Base-by-base conservation (phyloP, 2,888 invertebrate genomes). In the Toxonevra muliebris region DNA sequence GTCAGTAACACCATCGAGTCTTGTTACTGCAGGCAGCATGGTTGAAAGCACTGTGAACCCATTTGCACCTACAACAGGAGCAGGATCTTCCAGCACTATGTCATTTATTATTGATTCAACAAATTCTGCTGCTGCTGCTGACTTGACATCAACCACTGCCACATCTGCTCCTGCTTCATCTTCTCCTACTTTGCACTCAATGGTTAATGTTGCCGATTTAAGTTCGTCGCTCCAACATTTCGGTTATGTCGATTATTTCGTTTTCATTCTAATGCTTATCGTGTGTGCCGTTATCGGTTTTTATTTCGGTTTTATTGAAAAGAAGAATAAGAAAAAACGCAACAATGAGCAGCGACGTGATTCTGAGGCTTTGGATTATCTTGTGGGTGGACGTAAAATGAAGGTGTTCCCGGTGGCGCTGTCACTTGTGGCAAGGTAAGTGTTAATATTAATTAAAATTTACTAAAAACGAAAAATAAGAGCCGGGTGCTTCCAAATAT, bases 361-460 rank as follows among this genome's bases (percentile, higher is more conserved):
- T 57, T 82, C 83, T 3, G 84, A 82, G 71, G 85, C 83, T 8
- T 88, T 89, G 80, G 92, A 92, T 79, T 94, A 95, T 80, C 87
- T 95, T 61, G 90, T 95, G 66, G 95, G 94, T 20, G 92, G 93
- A 65, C 88, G 94, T 75, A 91, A 90, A 77, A 93, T 95, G 93
- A 89, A 90, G 78, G 90, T 91, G 17, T 87, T 95, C 80, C 95
- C 95, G 3, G 91, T 95, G 64, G 89, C 94, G 42, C 88, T 95
- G 88, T 95, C 95, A 0, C 87, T 96, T 43, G 90, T 95, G 69
- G 95, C 95, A 63, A 94, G 92, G 92, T 92, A 81, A 83, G 30
- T 30, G 30, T 30, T 4, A 2, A 2, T 4, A 4, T 30, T 30
- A 30, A 30, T 30, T 30, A 30, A 30, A 30, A 30, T 30, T 30